These are phyloP conservation scores for Oreonectes daqikongensis DNA, from an alignment of 2,797 vertebrate species.

Conservation along the genomic window DNA sequence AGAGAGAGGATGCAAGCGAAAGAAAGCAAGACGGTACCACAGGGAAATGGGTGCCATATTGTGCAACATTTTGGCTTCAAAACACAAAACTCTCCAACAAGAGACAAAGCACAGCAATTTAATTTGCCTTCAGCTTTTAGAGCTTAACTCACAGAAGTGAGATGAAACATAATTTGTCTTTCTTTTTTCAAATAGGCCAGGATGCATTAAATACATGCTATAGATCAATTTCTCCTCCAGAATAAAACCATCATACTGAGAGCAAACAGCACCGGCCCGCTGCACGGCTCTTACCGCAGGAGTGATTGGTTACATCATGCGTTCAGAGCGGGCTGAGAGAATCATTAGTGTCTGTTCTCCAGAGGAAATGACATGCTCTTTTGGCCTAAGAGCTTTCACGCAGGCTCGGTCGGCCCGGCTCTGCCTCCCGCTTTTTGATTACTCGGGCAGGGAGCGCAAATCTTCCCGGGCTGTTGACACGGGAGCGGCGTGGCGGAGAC, in stretches of 20 bases:
- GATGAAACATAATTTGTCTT: constrained; percentile 7
- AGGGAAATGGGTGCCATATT: constrained; percentile 41
- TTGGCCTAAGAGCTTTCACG: constrained; percentile 29
- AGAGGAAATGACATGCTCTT: constrained; percentile 30
- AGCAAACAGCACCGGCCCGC: not conserved
- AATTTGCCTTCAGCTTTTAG: constrained; percentile 28
- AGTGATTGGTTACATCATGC: constrained; percentile 16
- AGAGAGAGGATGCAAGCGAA: constrained; percentile 3
- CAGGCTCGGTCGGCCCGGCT: not conserved
- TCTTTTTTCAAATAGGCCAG: not conserved
- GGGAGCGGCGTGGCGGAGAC: constrained; percentile 12
- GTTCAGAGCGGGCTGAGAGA: constrained; percentile 22
- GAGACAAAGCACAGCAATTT: constrained; percentile 12
- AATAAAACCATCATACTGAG: constrained; percentile 3
- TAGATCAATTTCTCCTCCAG: constrained; percentile 5
- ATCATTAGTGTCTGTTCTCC: constrained; percentile 34
- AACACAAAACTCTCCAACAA: constrained; percentile 22
- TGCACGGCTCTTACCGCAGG: constrained; percentile 7
- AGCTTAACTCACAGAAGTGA: constrained; percentile 17
- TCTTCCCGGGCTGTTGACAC: constrained; percentile 33
- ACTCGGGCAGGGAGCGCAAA: constrained; percentile 22
- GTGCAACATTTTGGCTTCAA: constrained; percentile 41
- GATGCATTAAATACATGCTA: not conserved
- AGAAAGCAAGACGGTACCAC: constrained; percentile 4
- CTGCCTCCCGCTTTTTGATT: constrained; percentile 27